Base-by-base conservation (phyloP, 2,797 vertebrate species). In the Lepus townsendii region DNA sequence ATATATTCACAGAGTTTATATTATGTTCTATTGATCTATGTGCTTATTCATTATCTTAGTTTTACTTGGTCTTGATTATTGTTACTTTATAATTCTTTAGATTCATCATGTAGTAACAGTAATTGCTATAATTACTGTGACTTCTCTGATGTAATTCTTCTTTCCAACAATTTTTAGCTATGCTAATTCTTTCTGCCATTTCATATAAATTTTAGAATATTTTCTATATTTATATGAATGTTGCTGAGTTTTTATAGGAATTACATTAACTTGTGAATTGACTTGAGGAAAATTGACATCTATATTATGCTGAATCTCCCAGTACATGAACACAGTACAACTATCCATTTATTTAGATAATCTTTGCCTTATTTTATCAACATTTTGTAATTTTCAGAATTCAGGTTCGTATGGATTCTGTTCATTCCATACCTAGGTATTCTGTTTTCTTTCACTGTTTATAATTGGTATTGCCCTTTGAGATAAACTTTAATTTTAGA, bases 61-160 rank as follows among this genome's bases (percentile, higher is more conserved):
- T 88, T 66, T 72, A 62, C n/a, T 57, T 47, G 68, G 42, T 30
- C 9, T 84, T 75, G 76, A 60, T 65, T 77, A 57, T 75, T 84
- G 35, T 47, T 22, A 47, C 4, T 47, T 26, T 30, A 35, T 17
- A 47, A 78, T 83, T 60, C 22, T 60, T 84, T 47, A 80, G 65
- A 71, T 47, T 9, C 42, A 47, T 47, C 17, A 57, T 57, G 8
- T 17, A 57, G 54, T 57, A 57, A 57, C 54, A 57, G 5, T 57
- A 19, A 57, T 19, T 57, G 5, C 54, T 57, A 14, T 57, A 13
- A 57, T 57, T 57, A 57, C 54, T 17, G 47, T 57, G 9, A 65
- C 42, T 92, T 30, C 7, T 78, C 47, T 78, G 57, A 52, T 24
- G 79, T 95, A 42, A 63, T 80, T 90, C 42, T 71, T 83, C 30